These are phyloP conservation scores for Lasaia peninsularis DNA, from an alignment of 1,140 invertebrate species.

Conservation along the genomic window DNA sequence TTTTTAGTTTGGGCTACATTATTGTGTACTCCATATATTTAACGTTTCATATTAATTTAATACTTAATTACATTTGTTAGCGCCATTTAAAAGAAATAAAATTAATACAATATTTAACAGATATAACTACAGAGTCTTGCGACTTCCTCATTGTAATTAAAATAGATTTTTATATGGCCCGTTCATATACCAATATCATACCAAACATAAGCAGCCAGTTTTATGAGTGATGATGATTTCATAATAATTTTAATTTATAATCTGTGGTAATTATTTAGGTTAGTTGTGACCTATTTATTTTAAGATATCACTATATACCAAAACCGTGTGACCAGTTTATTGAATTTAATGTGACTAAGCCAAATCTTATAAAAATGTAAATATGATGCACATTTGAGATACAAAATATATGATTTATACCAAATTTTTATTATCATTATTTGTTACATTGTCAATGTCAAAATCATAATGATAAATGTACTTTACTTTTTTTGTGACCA, in stretches of 20 bases:
- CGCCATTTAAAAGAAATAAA: no score
- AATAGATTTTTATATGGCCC: not conserved
- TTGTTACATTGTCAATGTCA: not conserved
- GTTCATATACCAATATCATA: constrained; percentile 30
- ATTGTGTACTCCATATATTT: no score
- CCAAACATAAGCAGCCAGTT: constrained; percentile 46
- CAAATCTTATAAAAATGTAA: constrained; percentile 41
- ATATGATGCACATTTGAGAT: constrained; percentile 20
- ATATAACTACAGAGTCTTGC: no score
- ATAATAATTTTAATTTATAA: constrained; percentile 15
- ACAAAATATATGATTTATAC: constrained; percentile 8
- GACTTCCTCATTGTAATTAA: no score
- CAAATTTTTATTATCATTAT: not conserved
- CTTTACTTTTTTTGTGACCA: no score
- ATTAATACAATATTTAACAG: no score
- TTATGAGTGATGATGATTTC: constrained; percentile 12
- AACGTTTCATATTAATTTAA: no score
- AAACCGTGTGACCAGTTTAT: constrained; percentile 59
- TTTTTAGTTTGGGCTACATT: no score
- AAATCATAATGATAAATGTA: not conserved
- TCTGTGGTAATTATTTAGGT: constrained; percentile 16
- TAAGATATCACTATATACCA: constrained; percentile 44
- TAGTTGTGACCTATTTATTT: constrained; percentile 29
- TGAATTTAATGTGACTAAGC: constrained; percentile 28
- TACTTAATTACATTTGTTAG: no score